These are phyloP conservation scores for Ectemnius lituratus DNA, from an alignment of 2,888 invertebrate species.

Conservation along the genomic window DNA sequence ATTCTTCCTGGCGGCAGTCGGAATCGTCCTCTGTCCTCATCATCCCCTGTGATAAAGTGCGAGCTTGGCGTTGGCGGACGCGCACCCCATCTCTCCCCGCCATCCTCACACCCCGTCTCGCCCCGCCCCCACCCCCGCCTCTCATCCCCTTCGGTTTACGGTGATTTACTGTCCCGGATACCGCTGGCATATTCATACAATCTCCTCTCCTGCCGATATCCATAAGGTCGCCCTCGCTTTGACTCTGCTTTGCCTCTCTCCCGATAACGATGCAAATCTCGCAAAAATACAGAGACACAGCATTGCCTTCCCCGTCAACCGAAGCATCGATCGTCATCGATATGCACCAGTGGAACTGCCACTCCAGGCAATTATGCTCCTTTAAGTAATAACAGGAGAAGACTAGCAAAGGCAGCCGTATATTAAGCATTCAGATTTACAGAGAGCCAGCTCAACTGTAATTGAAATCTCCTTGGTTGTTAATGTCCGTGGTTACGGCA, in stretches of 20 bases:
- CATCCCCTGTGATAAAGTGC: conserved; percentile 63
- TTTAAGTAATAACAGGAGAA: background rate
- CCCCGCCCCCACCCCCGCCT: conserved; percentile 28
- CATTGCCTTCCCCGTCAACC: background rate
- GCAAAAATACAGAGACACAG: conserved; percentile 5
- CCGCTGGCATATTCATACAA: conserved; percentile 67
- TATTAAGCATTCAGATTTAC: conserved; percentile 2
- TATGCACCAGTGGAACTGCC: conserved; percentile 16
- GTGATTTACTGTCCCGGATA: conserved; percentile 64
- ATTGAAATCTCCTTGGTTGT: background rate
- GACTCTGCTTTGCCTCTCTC: background rate
- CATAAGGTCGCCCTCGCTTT: conserved; percentile 63
- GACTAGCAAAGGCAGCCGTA: background rate
- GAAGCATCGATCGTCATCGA: conserved; percentile 6
- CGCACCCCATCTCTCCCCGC: conserved; percentile 9
- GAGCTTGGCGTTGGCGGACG: conserved; percentile 27
- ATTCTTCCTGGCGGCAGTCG: conserved; percentile 53
- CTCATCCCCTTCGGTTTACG: conserved; percentile 52
- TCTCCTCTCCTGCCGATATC: conserved; percentile 64
- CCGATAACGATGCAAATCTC: conserved; percentile 41
- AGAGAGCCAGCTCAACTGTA: background rate
- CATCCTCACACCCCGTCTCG: background rate
- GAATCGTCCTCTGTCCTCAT: conserved; percentile 60
- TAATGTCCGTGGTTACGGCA: no score
- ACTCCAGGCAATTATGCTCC: background rate